Evolutionary conservation across 2,888 invertebrate species (phyloP), one percentile per base, ranked within the genome.

Genomic region (Hypolimnas misippus): DNA sequence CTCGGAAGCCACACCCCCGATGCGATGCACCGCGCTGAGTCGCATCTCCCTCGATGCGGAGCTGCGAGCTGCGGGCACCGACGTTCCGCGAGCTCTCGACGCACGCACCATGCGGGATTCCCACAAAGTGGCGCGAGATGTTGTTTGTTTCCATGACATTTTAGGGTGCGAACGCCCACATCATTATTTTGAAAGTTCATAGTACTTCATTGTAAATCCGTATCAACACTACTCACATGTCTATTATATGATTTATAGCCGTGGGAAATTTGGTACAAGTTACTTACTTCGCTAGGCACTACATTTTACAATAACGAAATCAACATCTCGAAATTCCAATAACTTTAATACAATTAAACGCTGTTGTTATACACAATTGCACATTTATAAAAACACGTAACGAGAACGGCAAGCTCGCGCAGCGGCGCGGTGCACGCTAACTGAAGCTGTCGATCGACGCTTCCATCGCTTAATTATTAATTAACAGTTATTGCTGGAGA

Each of bases 91-190:
- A 64, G 66, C 67, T 66, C 63, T 63, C 68, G 70, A 70, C 72
- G 16, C 69, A 70, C 71, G 66, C 76, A 79, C 72, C 79, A 92
- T 91, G 91, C 91, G 91, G 91, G 92, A 84, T 91, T 91, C 91
- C 88, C 90, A 91, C 87, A 86, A 82, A 75, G 73, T 77, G 81
- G 79, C 79, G 79, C 78, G 77, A 84, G 82, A 84, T 87, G 81
- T 83, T 85, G 83, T 85, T 87, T 85, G 84, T 84, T 77, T 83
- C 82, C 70, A 75, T 80, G 72, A 77, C 78, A 83, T 84, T 82
- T 78, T 83, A 78, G 87, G 84, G 84, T 81, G 76, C 84, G 76
- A 83, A 84, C 91, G 83, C 92, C 92, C 92, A 91, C 92, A 92
- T 91, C 85, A 91, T 91, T 87, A 89, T 82, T 81, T 83, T 81